Base-by-base conservation (phyloP, 2,888 invertebrate species). In the Dromius quadrimaculatus region DNA sequence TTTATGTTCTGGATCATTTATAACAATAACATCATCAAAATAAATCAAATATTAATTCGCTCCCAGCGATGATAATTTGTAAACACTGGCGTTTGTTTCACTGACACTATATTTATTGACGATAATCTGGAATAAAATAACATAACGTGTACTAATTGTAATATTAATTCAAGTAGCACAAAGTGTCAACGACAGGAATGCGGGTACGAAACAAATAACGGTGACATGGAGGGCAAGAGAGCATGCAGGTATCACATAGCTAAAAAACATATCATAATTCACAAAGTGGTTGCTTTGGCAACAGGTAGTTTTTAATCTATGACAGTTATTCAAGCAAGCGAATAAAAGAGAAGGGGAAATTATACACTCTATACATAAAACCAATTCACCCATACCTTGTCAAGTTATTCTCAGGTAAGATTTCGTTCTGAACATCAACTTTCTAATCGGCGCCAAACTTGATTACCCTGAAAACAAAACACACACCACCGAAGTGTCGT, bases 311-410 rank as follows among this genome's bases (percentile, higher is more conserved):
- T 20, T 38, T 45, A 28, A 38, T 34, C 20, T 13, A 45, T 47
- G 13, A 38, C 41, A 62, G 41, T 54, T 50, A 28, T 50, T 68
- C 23, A 57, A 69, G 28, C 70, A 50, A 50, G 62, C 23, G 70
- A 70, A 70, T 70, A 62, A 13, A 32, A 68, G 36, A 50, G 61
- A 70, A 47, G 62, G 70, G 70, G 62, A 50, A 50, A 36, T 59
- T 45, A 54, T 54, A 54, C 50, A 28, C 50, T 54, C 50, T 15
- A 70, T 62, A 70, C 47, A 70, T 61, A 70, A 62, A 70, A 70
- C 62, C 70, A 70, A 70, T 62, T 70, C 22, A 62, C 70, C 62
- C 70, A 62, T 70, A 70, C 70, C 70, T 70, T 70, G 70, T 62
- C 70, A 62, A 22, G 70, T 61, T 70, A 70, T 70, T 70, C 70